These are phyloP conservation scores for Zeuzera pyrina DNA, from an alignment of 2,888 invertebrate species.

Conservation along the genomic window DNA sequence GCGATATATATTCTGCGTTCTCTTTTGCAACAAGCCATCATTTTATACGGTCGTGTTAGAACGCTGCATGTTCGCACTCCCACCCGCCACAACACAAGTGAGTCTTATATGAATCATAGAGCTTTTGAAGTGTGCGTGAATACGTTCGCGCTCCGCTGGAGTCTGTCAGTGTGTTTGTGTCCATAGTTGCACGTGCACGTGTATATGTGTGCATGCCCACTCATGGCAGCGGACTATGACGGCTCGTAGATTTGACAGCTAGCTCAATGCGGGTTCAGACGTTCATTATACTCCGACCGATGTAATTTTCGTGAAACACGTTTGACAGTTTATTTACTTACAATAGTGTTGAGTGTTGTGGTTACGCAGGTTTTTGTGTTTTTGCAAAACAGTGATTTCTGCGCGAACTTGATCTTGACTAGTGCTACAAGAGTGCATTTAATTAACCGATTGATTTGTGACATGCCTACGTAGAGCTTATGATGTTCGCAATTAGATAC, in stretches of 20 bases:
- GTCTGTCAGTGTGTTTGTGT: constrained; percentile 66
- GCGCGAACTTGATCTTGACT: constrained; percentile 62
- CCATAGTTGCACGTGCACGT: constrained; percentile 52
- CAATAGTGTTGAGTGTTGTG: too few species aligned
- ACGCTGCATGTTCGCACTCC: constrained; percentile 72
- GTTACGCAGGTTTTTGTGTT: constrained; percentile 16
- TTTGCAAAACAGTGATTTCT: constrained; percentile 35
- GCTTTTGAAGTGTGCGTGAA: constrained; percentile 46
- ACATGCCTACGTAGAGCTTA: constrained; percentile 49
- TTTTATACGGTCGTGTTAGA: constrained; percentile 68
- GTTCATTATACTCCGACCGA: constrained; percentile 66
- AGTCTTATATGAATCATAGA: constrained; percentile 56
- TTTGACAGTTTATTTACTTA: constrained; percentile 47
- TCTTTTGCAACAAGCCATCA: constrained; percentile 63
- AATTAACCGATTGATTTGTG: constrained; percentile 56
- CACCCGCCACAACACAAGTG: constrained; percentile 62
- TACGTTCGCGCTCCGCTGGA: constrained; percentile 60
- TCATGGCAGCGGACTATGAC: constrained; percentile 74
- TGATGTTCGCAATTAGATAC: constrained; percentile 63
- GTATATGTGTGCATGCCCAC: constrained; percentile 59
- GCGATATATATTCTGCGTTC: constrained; percentile 51
- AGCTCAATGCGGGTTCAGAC: constrained; percentile 74
- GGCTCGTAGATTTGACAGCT: constrained; percentile 75
- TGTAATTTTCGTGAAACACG: constrained; percentile 64
- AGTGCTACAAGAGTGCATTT: constrained; percentile 24